phyloP scores from a whole-genome alignment of 2,113 vertebrate species.

The Reinhardtius hippoglossoides region DNA sequence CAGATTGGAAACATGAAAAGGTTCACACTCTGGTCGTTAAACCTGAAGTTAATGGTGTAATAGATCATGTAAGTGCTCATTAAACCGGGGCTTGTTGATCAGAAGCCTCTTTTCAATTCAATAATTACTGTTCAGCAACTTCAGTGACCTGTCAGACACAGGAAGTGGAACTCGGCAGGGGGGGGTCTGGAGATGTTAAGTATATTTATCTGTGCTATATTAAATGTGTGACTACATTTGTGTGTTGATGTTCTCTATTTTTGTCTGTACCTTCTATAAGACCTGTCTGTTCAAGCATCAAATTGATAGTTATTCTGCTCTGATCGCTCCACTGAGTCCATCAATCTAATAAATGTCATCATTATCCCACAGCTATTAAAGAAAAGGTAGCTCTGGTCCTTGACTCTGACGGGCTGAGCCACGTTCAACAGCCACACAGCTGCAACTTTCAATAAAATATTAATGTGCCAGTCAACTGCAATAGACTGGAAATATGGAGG shows the following conservation, averaged over 20 bases:
- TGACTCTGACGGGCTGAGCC: not conserved
- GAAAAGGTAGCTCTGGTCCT: slow-evolving; percentile 19
- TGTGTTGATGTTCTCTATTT: not conserved
- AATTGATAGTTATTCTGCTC: slow-evolving; percentile 1
- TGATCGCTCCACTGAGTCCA: slow-evolving; percentile 26
- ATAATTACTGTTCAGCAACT: slow-evolving; percentile 48
- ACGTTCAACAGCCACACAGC: slow-evolving; percentile 12
- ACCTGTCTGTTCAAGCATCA: slow-evolving; percentile 3
- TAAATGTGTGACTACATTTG: not conserved
- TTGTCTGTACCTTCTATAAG: not conserved
- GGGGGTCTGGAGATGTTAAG: not conserved
- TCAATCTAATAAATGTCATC: slow-evolving; percentile 38
- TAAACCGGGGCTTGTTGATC: slow-evolving; percentile 56
- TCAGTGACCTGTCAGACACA: slow-evolving; percentile 41
- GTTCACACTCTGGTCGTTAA: slow-evolving; percentile 45
- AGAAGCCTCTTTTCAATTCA: slow-evolving; percentile 31
- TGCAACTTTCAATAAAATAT: slow-evolving; percentile 36
- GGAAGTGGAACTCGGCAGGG: slow-evolving; percentile 48
- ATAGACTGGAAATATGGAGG: slow-evolving; percentile 9
- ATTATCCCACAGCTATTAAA: slow-evolving; percentile 41
- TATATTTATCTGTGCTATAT: not conserved
- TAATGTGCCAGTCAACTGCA: slow-evolving; percentile 33
- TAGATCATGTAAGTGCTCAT: slow-evolving; percentile 53
- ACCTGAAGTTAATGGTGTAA: slow-evolving; percentile 36
- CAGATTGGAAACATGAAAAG: slow-evolving; percentile 36